Conservation (phyloP, 64 coral and sea anemone species). For the Orbicella faveolata region DNA sequence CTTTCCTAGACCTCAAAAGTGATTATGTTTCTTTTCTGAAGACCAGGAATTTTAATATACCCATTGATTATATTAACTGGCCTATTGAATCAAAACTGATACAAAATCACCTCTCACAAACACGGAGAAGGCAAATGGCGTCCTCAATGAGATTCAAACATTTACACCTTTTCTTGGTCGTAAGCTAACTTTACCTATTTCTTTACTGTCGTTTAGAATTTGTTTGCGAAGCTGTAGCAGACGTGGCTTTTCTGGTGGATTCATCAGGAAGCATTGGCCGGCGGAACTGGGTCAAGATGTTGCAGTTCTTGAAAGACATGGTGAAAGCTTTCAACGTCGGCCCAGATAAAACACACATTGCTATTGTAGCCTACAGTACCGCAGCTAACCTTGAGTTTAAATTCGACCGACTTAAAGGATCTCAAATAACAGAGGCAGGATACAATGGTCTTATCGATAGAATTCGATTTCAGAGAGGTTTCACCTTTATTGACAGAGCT, state of each 20-base stretch:
- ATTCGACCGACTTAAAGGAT: conserved; percentile 21
- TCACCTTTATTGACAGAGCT: conserved; percentile 80
- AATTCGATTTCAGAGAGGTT: conserved; percentile 61
- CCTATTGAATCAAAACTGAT: no score
- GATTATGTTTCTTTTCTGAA: no score
- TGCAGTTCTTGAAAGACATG: conserved; percentile 46
- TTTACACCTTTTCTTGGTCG: no score
- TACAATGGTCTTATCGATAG: not conserved
- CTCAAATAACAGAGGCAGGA: not conserved
- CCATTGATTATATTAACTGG: no score
- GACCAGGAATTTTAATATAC: no score
- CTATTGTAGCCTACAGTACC: conserved; percentile 68
- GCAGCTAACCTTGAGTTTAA: conserved; percentile 30
- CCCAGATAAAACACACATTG: conserved; percentile 58
- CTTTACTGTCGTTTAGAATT: no score
- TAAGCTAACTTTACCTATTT: no score
- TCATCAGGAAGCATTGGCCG: conserved; percentile 83
- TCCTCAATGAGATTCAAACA: no score
- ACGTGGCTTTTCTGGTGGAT: conserved; percentile 82
- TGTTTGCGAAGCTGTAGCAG: conserved; percentile 50
- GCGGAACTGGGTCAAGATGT: conserved; percentile 43
- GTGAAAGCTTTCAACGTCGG: conserved; percentile 50
- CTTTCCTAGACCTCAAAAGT: no score
- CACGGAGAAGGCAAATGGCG: no score
- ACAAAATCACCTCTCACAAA: no score